Evolutionary conservation across 2,113 vertebrate species (phyloP), one percentile per base, ranked within the genome.

Genomic region (Silurus glanis): DNA sequence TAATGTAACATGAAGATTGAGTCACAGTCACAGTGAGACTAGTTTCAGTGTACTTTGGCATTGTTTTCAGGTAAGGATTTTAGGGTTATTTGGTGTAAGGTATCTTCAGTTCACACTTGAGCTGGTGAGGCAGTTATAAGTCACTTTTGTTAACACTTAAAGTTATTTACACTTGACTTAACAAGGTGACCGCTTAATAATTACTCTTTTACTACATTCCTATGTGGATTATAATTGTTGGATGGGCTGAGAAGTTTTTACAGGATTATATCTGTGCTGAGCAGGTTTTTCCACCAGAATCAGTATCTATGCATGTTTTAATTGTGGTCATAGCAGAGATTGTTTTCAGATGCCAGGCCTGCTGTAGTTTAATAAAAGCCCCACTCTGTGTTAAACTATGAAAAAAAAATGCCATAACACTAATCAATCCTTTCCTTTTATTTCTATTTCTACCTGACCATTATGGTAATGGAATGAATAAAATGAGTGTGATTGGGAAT

Each of bases 191-290:
- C 67, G 72, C 47, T 23, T 62, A 89, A 86, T 84, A 62, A 37
- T 80, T 80, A 80, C 82, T 88, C 91, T 89, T 58, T 71, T 85
- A 28, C 87, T 88, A 71, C 76, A 80, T 88, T 90, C 87, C 66
- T 59, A 89, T 84, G 85, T 83, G 90, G 92, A 90, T 92, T 92
- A 91, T 75, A 86, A 78, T 90, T 89, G 83, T 85, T 90, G 82
- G 88, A 92, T 87, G 82, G 90, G 83, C 55, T 69, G 89, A 88
- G 89, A 91, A 92, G 93, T 90, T 94, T 93, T 94, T 88, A 87
- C 76, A 87, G 89, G 91, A 93, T 93, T 93, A 93, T 86, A 84
- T 85, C 37, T 85, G 85, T 89, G 37, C 2, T 37, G 90, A 90
- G 87, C 66, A 87, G 85, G 90, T 88, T 25, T 66, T 25, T 9